phyloP scores from a whole-genome alignment of 1,140 invertebrate species.

The Papilio glaucus region DNA sequence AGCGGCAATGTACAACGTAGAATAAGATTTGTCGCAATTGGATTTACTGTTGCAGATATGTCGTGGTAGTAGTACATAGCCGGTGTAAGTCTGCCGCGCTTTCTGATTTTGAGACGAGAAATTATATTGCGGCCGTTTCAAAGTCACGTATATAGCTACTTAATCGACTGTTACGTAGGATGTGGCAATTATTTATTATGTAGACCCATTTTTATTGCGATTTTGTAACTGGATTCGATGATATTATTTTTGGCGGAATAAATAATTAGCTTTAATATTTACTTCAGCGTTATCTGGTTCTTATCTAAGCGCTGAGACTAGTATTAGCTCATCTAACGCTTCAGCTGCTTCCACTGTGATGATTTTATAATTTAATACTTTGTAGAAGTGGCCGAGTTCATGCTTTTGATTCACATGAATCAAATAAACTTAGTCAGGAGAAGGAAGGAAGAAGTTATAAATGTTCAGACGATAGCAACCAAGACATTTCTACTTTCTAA shows the following conservation, averaged over 20 bases:
- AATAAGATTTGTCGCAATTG: conserved; percentile 16
- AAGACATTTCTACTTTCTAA: too few species aligned
- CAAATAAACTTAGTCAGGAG: too few species aligned
- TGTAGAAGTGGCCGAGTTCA: too few species aligned
- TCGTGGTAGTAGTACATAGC: conserved; percentile 40
- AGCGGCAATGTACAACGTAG: conserved; percentile 44
- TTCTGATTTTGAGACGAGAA: conserved; percentile 81
- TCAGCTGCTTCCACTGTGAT: too few species aligned
- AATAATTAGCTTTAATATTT: too few species aligned
- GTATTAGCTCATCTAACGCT: too few species aligned
- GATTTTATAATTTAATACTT: too few species aligned
- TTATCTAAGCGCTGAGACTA: too few species aligned
- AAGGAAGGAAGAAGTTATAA: too few species aligned
- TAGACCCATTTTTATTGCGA: conserved; percentile 36
- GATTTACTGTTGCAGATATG: conserved; percentile 34
- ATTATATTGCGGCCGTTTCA: conserved; percentile 67
- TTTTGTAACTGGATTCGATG: conserved; percentile 48
- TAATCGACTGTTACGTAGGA: conserved; percentile 75
- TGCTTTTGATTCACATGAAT: too few species aligned
- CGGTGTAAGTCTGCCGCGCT: conserved; percentile 75
- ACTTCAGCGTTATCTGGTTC: too few species aligned
- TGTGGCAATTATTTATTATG: conserved; percentile 76
- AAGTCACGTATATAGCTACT: conserved; percentile 73
- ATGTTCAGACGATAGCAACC: too few species aligned
- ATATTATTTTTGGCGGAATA: conserved; percentile 9